Percentiles rank a stretch among this genome's conserved stretches.
Conservation (phyloP, 2,797 vertebrate genomes). For the Parauchenoglanis ngamensis region DNA sequence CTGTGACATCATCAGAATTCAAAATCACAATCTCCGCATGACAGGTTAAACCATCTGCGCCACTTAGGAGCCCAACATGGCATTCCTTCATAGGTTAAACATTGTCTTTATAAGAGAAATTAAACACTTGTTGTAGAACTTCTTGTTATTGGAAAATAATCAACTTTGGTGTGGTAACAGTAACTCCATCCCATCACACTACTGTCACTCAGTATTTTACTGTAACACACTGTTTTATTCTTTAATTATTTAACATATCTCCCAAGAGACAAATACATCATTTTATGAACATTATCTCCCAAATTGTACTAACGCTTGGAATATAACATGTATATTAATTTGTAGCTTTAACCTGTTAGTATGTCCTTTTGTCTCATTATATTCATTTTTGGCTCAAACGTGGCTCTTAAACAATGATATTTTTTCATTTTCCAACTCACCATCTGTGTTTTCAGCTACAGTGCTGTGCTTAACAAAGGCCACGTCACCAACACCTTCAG, state of each 20-base stretch:
- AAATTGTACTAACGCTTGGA: not conserved
- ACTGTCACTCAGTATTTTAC: too few relatives aligned
- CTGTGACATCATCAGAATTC: not conserved
- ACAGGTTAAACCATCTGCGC: not conserved
- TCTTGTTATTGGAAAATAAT: not conserved
- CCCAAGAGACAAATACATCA: not conserved
- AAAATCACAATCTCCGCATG: not conserved
- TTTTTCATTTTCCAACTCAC: constrained; percentile 60
- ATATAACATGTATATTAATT: not conserved
- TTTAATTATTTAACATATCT: not conserved
- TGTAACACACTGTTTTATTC: too few relatives aligned
- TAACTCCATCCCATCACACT: not conserved
- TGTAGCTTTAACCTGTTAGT: not conserved
- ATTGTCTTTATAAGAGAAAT: not conserved
- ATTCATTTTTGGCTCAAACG: not conserved
- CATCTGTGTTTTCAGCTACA: constrained; percentile 65
- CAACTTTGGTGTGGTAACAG: not conserved
- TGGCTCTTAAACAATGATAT: not conserved
- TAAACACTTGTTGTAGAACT: not conserved
- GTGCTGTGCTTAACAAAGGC: constrained; percentile 76
- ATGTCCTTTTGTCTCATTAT: not conserved
- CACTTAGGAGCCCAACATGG: not conserved
- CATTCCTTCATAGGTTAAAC: not conserved
- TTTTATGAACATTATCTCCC: not conserved
- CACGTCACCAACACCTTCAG: constrained; percentile 71